Evolutionary conservation across 2,888 invertebrate genomes (phyloP).

Genomic region (Hermaeophaga mercurialis): DNA sequence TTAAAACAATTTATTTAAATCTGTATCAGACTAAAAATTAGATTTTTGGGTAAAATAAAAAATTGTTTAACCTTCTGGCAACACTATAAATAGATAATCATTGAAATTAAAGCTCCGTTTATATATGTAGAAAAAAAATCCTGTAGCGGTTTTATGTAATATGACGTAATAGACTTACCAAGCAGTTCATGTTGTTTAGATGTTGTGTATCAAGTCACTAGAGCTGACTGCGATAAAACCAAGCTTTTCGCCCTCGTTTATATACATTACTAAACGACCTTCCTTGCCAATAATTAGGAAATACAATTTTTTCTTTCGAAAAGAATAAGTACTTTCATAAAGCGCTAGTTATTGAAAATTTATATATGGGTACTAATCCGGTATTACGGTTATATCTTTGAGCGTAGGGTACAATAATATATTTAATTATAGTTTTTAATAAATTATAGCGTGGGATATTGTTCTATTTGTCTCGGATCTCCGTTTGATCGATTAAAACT

Average conservation of each 20-base stretch:
- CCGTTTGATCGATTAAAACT: too few species aligned
- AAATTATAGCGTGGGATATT: neutral
- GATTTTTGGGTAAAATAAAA: too few species aligned
- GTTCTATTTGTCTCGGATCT: too few species aligned
- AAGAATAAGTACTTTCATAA: constrained; percentile 1
- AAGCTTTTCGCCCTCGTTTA: constrained; percentile 16
- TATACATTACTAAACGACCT: constrained; percentile 21
- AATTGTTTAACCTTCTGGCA: too few species aligned
- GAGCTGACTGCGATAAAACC: constrained; percentile 13
- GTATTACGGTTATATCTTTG: neutral
- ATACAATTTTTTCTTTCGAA: neutral
- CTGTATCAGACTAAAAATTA: too few species aligned
- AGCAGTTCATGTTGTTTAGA: constrained; percentile 21
- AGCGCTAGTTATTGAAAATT: neutral
- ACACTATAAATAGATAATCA: too few species aligned
- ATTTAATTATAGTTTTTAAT: constrained; percentile 1
- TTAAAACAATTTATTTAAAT: too few species aligned
- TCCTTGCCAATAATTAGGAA: constrained; percentile 24
- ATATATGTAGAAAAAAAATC: too few species aligned
- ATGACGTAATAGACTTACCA: constrained; percentile 19
- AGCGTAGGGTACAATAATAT: constrained; percentile 1
- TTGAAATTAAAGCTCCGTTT: too few species aligned
- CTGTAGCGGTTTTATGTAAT: neutral
- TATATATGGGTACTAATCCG: neutral
- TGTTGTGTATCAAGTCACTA: constrained; percentile 17